Evolutionary conservation across 1,140 invertebrate genomes (phyloP), one percentile per base, ranked within the genome.

Genomic region (Calosoma granatense): DNA sequence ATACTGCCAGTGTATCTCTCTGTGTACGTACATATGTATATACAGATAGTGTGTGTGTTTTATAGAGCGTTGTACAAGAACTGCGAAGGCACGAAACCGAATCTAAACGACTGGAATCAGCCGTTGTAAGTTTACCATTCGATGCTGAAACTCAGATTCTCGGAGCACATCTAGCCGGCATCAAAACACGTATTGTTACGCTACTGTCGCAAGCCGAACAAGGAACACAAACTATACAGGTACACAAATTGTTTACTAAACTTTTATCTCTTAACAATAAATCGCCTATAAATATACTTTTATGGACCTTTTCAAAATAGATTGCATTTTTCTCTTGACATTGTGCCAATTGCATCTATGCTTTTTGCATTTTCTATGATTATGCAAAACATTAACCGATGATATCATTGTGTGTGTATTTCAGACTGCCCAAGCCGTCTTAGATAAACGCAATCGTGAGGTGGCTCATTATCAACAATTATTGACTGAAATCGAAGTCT

Each of bases 401-500:
- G 51, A 51, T 43, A 12, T 22, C 51, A 20, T 60, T 51, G 58
- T n/a, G n/a, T n/a, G 22, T 52, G 22, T 61, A n/a, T 66, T 68
- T 30, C 65, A 79, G 72, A 71, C 71, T 57, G 79, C 81, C 23
- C 76, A 76, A 60, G 72, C 71, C 54, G 68, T 68, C 0, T 77
- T 80, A 61, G 72, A 76, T 58, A 76, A 75, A 61, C 75, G 78
- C n/a, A 69, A 77, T 22, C 63, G 78, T 59, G 78, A 86, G 66
- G 68, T 85, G 9, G 63, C 74, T 19, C 61, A 74, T 36, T 86
- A 87, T 61, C 79, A 80, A 67, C 64, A 70, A 52, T 74, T 84
- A 63, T 72, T 86, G 30, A 75, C 74, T 26, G 80, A 85, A 64
- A 76, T 84, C 0, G 82, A 85, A 61, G 64, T 69, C 36, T 86